Evolutionary conservation across 2,888 invertebrate genomes (phyloP), one percentile per base, ranked within the genome.

Genomic region (Luperina nickerlii): DNA sequence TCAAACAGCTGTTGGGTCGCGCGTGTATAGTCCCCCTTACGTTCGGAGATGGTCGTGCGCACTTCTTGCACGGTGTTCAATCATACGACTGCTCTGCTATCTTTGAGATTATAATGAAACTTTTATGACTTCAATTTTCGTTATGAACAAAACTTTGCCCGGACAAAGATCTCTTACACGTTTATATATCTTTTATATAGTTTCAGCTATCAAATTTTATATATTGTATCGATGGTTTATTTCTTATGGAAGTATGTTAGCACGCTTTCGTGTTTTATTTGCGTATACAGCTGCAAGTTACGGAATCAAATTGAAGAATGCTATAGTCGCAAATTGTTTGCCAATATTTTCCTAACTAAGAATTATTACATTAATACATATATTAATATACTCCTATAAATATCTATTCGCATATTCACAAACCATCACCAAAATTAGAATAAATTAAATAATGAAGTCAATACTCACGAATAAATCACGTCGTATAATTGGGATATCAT

Each of bases 41-140:
- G 85, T 90, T 87, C 84, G 77, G 89, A 92, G 92, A 92, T 92
- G 91, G 91, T 91, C 91, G 91, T 93, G 93, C 92, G 93, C 94
- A 94, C 95, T 95, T 92, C 91, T 92, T 90, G 88, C 91, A 90
- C 90, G 93, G 93, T 93, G 90, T 93, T 96, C 95, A 95, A 95
- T 95, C 95, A 94, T 93, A 96, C 93, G 93, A 96, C 96, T 94
- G 95, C 94, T 94, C 94, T 92, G 93, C 93, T 96, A 96, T 96
- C 95, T 95, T 91, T 90, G 91, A 95, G 94, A 95, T 96, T 96
- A 96, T 95, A 96, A 96, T 95, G 96, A 96, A 96, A 96, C 94
- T 96, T 96, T 96, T 96, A 96, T 94, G 92, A 92, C 94, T 94
- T 93, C 91, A 92, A 93, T 94, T 93, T 92, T 92, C 88, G 92